These are phyloP conservation scores for Nannobrachium achirus DNA, from an alignment of 2,113 vertebrate genomes.

Conservation along the genomic window DNA sequence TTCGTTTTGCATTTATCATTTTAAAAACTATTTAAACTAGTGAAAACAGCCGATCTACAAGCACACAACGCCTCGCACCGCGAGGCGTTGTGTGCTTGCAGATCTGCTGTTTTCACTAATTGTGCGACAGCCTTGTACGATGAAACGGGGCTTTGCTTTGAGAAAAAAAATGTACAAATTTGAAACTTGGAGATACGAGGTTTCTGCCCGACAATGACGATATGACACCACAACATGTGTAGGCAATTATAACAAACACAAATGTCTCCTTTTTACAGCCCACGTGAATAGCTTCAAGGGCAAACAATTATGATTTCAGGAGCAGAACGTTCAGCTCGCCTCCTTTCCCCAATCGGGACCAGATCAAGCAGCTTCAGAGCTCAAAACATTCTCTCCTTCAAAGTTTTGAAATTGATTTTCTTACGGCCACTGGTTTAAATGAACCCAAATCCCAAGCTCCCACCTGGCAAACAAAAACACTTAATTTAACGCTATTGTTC, in stretches of 20 bases:
- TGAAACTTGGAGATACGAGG: too few species aligned
- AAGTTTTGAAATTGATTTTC: background rate
- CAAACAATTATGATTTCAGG: background rate
- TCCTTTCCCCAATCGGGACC: background rate
- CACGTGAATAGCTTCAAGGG: too few species aligned
- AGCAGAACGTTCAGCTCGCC: background rate
- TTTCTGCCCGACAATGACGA: too few species aligned
- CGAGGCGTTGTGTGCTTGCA: too few species aligned
- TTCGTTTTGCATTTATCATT: too few species aligned
- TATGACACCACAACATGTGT: background rate
- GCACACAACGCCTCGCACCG: too few species aligned
- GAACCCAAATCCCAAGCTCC: background rate
- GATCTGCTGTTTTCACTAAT: too few species aligned
- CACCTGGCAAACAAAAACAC: background rate
- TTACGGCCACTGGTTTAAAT: background rate
- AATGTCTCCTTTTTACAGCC: background rate
- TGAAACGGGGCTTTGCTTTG: too few species aligned
- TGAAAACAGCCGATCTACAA: too few species aligned
- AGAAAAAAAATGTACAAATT: too few species aligned
- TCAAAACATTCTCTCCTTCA: background rate
- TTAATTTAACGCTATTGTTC: background rate
- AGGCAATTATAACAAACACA: background rate
- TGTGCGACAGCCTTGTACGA: too few species aligned
- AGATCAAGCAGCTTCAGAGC: background rate
- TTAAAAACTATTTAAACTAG: too few species aligned